Evolutionary conservation across 2,888 invertebrate genomes (phyloP), one percentile per base, ranked within the genome.

Genomic region (Acleris laterana): DNA sequence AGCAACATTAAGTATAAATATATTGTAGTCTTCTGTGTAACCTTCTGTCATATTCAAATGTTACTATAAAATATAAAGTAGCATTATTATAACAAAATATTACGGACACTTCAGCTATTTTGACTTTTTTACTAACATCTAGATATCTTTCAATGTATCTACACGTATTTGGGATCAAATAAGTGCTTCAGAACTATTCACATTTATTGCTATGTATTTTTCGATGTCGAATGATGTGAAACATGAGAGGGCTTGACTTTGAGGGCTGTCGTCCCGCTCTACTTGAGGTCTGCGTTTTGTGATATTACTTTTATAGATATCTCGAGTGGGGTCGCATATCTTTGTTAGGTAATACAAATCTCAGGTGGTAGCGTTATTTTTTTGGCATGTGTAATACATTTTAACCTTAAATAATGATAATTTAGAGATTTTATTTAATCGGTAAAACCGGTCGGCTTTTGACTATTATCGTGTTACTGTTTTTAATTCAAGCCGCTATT

Each of bases 141-240:
- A 7, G 6, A 44, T n/a, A 13, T 46, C 6, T 46, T 46, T 0
- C n/a, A 46, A 16, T 46, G 16, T 5, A 46, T 16, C 46, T 46
- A 17, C 46, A 46, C n/a, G 20, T 32, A 16, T 42, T 38, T 42
- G 55, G 38, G 20, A 16, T 38, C 20, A 38, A 13, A 11, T 38
- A 38, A 38, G 38, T 38, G 38, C 2, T 11, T 11, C 13, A 16
- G 11, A 32, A 19, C 22, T 55, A 42, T 55, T 38, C 20, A 7
- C 49, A 19, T 49, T 50, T 59, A 59, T 59, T 59, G 59, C 38
- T 32, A 32, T 55, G 38, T 32, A 42, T 53, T 19, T 13, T 38
- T 20, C 53, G 42, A 55, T 55, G 38, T 16, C 20, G 42, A 55
- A 42, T 55, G 20, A 42, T 42, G n/a, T 20, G 13, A 44, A 6